These are phyloP conservation scores for Synanthedon formicaeformis DNA, from an alignment of 2,888 invertebrate genomes.

Conservation along the genomic window DNA sequence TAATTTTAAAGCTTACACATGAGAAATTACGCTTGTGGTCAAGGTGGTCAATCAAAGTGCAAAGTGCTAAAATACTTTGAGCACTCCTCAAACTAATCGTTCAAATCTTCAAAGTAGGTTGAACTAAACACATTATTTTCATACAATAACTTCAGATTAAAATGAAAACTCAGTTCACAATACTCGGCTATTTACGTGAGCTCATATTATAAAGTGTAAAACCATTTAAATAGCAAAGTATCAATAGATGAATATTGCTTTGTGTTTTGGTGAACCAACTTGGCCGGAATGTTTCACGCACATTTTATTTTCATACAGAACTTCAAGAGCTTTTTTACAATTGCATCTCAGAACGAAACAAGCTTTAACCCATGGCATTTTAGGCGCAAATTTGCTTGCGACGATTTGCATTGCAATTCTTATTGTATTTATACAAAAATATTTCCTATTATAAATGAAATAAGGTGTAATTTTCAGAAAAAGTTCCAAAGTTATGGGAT, in stretches of 20 bases:
- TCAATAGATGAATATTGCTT: conserved; percentile 65
- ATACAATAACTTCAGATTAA: conserved; percentile 59
- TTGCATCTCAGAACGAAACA: conserved; percentile 9
- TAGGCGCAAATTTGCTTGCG: not conserved
- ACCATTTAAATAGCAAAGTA: conserved; percentile 66
- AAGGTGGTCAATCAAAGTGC: too few species aligned
- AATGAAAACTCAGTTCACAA: conserved; percentile 49
- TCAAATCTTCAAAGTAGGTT: conserved; percentile 51
- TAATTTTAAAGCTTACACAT: too few species aligned
- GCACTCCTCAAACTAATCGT: conserved; percentile 19
- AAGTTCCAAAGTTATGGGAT: not conserved
- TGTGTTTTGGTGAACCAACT: conserved; percentile 66
- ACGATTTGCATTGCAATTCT: too few species aligned
- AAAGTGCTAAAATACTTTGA: conserved; percentile 9
- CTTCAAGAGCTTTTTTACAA: conserved; percentile 21
- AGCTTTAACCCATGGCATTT: conserved; percentile 6
- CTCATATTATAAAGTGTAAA: conserved; percentile 69
- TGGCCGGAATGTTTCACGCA: conserved; percentile 67
- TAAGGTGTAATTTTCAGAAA: not conserved
- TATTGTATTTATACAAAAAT: too few species aligned
- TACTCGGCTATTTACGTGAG: conserved; percentile 57
- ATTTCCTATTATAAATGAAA: not conserved
- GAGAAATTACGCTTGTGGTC: too few species aligned
- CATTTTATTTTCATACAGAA: conserved; percentile 50
- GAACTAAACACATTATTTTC: conserved; percentile 64